Conservation (phyloP, 2,888 invertebrate species). For the Synanthedon myopaeformis region DNA sequence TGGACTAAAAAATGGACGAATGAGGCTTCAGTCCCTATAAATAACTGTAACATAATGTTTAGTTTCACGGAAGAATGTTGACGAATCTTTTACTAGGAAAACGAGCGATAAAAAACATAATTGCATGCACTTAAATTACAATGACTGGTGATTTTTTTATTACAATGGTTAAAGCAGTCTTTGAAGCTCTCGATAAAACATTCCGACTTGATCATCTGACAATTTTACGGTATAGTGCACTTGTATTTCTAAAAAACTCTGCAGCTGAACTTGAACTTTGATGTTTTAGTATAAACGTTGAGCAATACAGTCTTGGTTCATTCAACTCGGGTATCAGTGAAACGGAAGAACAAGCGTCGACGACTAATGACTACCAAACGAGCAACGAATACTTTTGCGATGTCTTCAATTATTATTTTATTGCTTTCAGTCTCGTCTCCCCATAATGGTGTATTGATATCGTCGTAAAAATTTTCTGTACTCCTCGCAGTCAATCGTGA, state of each 20-base stretch:
- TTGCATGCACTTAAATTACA: no score
- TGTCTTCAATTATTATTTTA: background rate
- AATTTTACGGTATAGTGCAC: constrained; percentile 31
- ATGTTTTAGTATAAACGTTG: background rate
- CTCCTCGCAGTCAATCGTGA: constrained; percentile 11
- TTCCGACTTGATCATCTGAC: constrained; percentile 12
- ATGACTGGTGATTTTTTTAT: no score
- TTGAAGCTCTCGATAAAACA: no score
- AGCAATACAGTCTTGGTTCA: constrained; percentile 26
- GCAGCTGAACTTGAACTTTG: no score
- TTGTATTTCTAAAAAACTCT: background rate
- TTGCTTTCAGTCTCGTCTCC: background rate
- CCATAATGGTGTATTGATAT: constrained; percentile 11
- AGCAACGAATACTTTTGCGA: constrained; percentile 1
- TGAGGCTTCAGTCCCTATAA: no score
- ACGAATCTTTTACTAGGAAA: no score
- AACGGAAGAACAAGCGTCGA: constrained; percentile 10
- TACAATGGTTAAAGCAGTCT: no score
- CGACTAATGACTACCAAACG: constrained; percentile 8
- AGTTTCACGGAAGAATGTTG: no score
- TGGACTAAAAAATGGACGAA: no score
- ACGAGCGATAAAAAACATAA: no score
- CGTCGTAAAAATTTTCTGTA: constrained; percentile 1
- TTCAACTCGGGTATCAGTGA: constrained; percentile 25
- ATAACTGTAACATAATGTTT: no score